Evolutionary conservation across 1,140 invertebrate species (phyloP).

Genomic region (Caenorhabditis tropicalis): DNA sequence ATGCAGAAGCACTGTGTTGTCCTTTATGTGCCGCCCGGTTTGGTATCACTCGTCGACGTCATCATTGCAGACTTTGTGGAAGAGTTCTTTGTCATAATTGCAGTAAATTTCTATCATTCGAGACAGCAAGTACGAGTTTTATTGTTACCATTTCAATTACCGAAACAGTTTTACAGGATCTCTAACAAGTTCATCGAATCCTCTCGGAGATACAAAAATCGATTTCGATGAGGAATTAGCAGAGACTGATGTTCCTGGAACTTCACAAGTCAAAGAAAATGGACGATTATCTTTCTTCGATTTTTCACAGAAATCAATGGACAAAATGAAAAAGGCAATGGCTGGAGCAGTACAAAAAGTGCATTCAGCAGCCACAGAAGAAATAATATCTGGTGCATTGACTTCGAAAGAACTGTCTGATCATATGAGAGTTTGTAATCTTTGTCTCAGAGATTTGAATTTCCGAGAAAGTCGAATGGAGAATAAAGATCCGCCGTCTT

Average conservation of each 20-base stretch:
- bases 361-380: slow-evolving; percentile 30
- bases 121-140: slow-evolving; percentile 81
- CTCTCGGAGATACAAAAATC: not conserved
- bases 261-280: not conserved
- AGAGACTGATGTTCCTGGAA: not conserved
- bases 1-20: slow-evolving; percentile 86
- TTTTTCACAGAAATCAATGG: slow-evolving; percentile 2
- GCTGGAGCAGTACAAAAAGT: slow-evolving; percentile 24
- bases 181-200: slow-evolving; percentile 75
- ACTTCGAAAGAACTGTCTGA: slow-evolving; percentile 75
- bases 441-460: slow-evolving; percentile 84
- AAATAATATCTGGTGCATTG: slow-evolving; percentile 15
- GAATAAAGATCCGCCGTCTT: slow-evolving; percentile 80
- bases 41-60: slow-evolving; percentile 84
- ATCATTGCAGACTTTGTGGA: slow-evolving; percentile 95
- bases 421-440: slow-evolving; percentile 82
- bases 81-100: slow-evolving; percentile 92
- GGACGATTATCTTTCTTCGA: not conserved
- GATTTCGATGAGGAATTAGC: not conserved
- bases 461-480: slow-evolving; percentile 83
- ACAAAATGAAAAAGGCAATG: slow-evolving; percentile 31
- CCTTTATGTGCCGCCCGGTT: slow-evolving; percentile 88
- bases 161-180: slow-evolving; percentile 74
- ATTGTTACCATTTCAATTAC: not conserved
- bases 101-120: slow-evolving; percentile 84